Conservation (phyloP, 2,888 invertebrate species). For the Aphrophora alni region DNA sequence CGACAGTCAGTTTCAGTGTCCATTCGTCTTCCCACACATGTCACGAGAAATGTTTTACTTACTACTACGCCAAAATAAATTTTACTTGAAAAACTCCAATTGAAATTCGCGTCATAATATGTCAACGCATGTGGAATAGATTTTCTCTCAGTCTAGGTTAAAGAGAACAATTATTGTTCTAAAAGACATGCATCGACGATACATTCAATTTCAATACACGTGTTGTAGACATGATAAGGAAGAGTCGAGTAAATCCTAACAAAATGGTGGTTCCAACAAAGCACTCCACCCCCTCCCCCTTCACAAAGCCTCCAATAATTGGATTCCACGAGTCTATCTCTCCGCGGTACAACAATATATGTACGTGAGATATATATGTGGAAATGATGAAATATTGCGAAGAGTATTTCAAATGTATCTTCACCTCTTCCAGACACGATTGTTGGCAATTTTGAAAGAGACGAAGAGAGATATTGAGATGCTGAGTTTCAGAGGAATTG, state of each 20-base stretch:
- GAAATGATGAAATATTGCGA: not conserved
- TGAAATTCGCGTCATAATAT: no score
- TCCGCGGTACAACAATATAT: not conserved
- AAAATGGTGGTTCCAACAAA: not conserved
- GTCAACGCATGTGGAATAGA: no score
- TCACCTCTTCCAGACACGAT: not conserved
- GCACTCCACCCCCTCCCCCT: not conserved
- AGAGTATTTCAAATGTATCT: not conserved
- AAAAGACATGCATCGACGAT: no score
- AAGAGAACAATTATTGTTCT: no score
- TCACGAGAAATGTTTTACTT: no score
- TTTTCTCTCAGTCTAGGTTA: no score
- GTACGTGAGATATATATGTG: not conserved
- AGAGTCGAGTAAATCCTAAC: not conserved
- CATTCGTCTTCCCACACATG: no score
- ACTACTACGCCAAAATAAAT: no score
- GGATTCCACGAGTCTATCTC: not conserved
- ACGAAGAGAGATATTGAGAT: not conserved
- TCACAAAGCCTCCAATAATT: not conserved
- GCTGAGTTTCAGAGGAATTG: no score
- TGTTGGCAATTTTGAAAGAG: not conserved
- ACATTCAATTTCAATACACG: not conserved
- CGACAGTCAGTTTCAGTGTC: no score
- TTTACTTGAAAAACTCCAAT: no score
- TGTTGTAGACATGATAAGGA: not conserved